Base-by-base conservation (phyloP, 2,797 vertebrate genomes). In the Euphonia xanthogaster region DNA sequence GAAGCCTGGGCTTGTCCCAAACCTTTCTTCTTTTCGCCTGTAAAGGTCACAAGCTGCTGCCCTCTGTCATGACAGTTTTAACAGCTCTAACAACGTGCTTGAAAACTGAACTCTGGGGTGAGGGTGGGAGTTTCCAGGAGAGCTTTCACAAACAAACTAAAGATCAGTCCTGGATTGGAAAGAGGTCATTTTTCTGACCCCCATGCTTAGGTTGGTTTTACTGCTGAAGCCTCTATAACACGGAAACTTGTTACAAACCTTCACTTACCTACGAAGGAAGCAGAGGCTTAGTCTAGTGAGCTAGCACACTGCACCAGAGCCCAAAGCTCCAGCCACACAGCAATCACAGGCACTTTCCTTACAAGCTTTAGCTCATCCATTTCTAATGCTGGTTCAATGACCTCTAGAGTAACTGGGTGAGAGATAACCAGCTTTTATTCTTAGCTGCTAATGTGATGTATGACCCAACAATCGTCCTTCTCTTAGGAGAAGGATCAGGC, bases 361-460 rank as follows among this genome's bases (percentile, higher is more conserved):
- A 53, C 12, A 39, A 88, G 85, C 66, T 73, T 93, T 60, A 84
- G 58, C 73, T 93, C 71, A 88, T 87, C 81, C 44, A 25, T 94
- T 91, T 92, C 81, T 86, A 50, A 94, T 72, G 60, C 79, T 62
- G 44, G 73, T 91, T 95, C 85, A 63, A 37, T 57, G 85, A 93
- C 81, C 87, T 88, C 82, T 63, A 31, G 65, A 78, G 53, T 65
- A 94, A 88, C 70, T 37, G 45, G 21, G 50, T 65, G 82, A 95
- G 75, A 93, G 79, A 91, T 75, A 95, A 90, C 73, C 72, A 94
- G 85, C 82, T 95, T 95, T 93, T 93, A 83, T 91, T 91, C 73
- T 76, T 72, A 55, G 35, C 85, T 81, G 54, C 50, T 94, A 93
- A 88, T 54, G 23, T 68, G 68, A 83, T 72, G 82, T 68, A 51